These are phyloP conservation scores for mouse (Mus musculus) DNA, from an alignment of 2,113 vertebrate species.

Conservation along the genomic window DNA sequence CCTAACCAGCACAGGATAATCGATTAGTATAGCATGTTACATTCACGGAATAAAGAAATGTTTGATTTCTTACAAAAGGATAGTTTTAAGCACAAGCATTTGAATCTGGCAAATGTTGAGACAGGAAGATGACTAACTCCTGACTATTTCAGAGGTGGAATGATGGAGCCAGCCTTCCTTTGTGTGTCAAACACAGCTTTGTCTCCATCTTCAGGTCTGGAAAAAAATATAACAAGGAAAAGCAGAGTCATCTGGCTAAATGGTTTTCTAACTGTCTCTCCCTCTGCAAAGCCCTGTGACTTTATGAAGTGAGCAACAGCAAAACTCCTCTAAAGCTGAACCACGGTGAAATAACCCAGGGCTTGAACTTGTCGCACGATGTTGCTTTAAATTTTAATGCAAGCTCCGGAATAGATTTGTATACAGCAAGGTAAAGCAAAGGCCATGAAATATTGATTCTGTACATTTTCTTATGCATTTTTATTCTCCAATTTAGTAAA, in stretches of 20 bases:
- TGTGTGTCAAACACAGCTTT: constrained; percentile 56
- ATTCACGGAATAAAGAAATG: not conserved
- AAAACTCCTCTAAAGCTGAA: constrained; percentile 90
- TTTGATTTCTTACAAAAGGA: constrained; percentile 50
- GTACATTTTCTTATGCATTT: constrained; percentile 99
- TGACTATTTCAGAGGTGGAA: not conserved
- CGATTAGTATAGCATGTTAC: too few relatives aligned
- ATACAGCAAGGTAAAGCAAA: constrained; percentile 98
- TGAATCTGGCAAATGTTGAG: not conserved
- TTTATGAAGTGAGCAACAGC: constrained; percentile 86
- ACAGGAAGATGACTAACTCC: not conserved
- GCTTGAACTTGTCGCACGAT: constrained; percentile 93
- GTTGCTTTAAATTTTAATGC: constrained; percentile 97
- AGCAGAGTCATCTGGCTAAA: constrained; percentile 68
- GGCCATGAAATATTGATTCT: constrained; percentile 99
- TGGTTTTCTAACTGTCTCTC: constrained; percentile 80
- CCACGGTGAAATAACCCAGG: constrained; percentile 93
- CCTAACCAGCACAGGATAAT: not conserved
- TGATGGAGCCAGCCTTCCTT: not conserved
- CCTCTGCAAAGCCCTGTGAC: constrained; percentile 64
- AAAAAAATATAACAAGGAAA: not conserved
- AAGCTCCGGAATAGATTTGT: constrained; percentile 97
- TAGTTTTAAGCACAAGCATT: constrained; percentile 15
- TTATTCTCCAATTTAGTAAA: constrained; percentile 98
- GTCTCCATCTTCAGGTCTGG: not conserved